Evolutionary conservation across 2,113 vertebrate genomes (phyloP), one percentile per base, ranked within the genome.

Genomic region (Micromys minutus): DNA sequence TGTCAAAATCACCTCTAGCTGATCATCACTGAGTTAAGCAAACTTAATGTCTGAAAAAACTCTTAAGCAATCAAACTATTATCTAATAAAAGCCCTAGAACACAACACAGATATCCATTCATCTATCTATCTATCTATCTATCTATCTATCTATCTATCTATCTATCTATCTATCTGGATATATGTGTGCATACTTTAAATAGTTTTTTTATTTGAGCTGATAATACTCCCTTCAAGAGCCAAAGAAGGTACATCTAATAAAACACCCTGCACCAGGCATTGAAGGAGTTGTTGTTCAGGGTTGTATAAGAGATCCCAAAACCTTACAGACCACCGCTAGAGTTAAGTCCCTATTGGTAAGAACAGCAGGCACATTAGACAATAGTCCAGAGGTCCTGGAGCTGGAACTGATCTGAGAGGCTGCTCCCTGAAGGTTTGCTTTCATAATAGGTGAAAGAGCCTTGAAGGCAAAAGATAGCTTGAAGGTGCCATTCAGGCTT

Each of bases 21-120:
- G 71, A 95, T 59, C 86, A 92, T 71, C 84, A 72, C 3, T 59
- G 69, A 87, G 65, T 92, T 75, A 69, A 74, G 47, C 63, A 34
- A 94, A 85, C 0, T 19, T 19, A 93, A 87, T 42, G 57, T 84
- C 80, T 63, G 39, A 63, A 45, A 61, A 71, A 42, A 84, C 15
- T 84, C 15, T 26, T 84, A 84, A 63, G 39, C 24, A 79, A 52
- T 79, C 47, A 79, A 39, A 83, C 80, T 83, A 42, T 29, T 39
- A 83, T 57, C n/a, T 61, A 61, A 42, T 22, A 42, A 84, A 84
- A 63, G 7, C 15, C 22, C 57, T 45, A 61, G 13, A 59, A 42
- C 3, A 42, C 47, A 50, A 52, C 8, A 77, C 47, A 76, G 26
- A 9, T 47, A 50, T 2, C 19, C 4, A 36, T 39, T 15, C 19